Evolutionary conservation across 2,888 invertebrate genomes (phyloP).

Genomic region (Eristalinus aeneus): DNA sequence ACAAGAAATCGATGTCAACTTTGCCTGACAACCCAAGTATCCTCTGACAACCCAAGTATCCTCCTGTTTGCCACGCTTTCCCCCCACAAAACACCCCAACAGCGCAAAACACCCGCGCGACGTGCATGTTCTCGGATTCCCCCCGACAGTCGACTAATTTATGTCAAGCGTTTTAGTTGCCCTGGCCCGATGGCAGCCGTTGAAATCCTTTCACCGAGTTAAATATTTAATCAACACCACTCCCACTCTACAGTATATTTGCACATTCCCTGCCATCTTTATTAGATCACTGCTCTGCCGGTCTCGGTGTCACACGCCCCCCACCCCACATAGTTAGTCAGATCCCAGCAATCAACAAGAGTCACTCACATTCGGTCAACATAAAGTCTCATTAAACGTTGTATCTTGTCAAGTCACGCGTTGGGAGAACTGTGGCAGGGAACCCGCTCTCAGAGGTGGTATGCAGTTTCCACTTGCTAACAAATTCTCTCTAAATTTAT

Average conservation of each 20-base stretch:
- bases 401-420: conserved; percentile 51
- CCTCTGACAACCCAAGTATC: not conserved
- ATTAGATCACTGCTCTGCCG: conserved; percentile 23
- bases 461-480: conserved; percentile 36
- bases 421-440: conserved; percentile 14
- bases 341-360: conserved; percentile 16
- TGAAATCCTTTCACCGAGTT: conserved; percentile 13
- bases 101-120: not conserved
- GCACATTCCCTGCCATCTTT: conserved; percentile 44
- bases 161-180: not conserved
- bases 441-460: not conserved
- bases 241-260: conserved; percentile 29
- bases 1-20: not conserved
- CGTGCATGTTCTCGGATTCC: not conserved
- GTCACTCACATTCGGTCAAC: conserved; percentile 62
- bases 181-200: not conserved
- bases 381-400: conserved; percentile 57
- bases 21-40: not conserved
- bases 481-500: conserved; percentile 45
- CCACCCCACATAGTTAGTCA: not conserved
- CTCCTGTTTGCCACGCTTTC: not conserved
- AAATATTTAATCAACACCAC: conserved; percentile 63
- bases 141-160: not conserved
- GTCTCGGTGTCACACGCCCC: not conserved
- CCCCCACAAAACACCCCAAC: not conserved